Evolutionary conservation across 1,140 invertebrate species (phyloP).

Genomic region (Leptoteleia sp.): DNA sequence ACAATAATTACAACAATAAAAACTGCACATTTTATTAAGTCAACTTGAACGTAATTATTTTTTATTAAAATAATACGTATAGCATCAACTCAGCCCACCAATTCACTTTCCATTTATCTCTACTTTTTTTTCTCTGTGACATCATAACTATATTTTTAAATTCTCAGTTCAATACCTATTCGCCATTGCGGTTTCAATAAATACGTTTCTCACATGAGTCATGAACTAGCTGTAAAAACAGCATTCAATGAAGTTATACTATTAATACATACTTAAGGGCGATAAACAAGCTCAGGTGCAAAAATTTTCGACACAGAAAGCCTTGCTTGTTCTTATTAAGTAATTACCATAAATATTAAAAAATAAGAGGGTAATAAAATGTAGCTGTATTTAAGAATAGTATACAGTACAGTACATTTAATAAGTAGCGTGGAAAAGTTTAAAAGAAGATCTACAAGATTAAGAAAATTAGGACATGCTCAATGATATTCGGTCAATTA

Average conservation of each 20-base stretch:
- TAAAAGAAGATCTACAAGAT: too few relatives aligned
- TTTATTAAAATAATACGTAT: slow-evolving; percentile 17
- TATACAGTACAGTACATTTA: too few relatives aligned
- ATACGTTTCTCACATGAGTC: slow-evolving; percentile 40
- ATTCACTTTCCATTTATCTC: slow-evolving; percentile 15
- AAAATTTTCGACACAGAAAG: too few relatives aligned
- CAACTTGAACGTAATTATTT: background rate
- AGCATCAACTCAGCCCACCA: slow-evolving; percentile 11
- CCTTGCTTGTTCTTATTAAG: too few relatives aligned
- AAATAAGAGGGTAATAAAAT: too few relatives aligned
- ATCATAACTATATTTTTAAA: slow-evolving; percentile 56
- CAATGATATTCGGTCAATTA: slow-evolving; percentile 22
- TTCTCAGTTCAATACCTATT: slow-evolving; percentile 42
- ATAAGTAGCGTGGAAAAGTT: background rate
- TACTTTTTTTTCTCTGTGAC: slow-evolving; percentile 44
- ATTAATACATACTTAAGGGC: background rate
- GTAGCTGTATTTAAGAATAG: too few relatives aligned
- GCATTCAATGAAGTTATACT: slow-evolving; percentile 6
- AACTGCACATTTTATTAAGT: background rate
- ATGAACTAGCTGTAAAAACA: slow-evolving; percentile 3
- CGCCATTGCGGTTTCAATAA: slow-evolving; percentile 28
- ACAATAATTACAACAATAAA: slow-evolving; percentile 12
- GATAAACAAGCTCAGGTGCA: background rate
- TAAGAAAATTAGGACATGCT: slow-evolving; percentile 10
- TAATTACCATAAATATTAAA: too few relatives aligned